phyloP scores from a whole-genome alignment of 1,140 invertebrate genomes.

The Cydia fagiglandana region DNA sequence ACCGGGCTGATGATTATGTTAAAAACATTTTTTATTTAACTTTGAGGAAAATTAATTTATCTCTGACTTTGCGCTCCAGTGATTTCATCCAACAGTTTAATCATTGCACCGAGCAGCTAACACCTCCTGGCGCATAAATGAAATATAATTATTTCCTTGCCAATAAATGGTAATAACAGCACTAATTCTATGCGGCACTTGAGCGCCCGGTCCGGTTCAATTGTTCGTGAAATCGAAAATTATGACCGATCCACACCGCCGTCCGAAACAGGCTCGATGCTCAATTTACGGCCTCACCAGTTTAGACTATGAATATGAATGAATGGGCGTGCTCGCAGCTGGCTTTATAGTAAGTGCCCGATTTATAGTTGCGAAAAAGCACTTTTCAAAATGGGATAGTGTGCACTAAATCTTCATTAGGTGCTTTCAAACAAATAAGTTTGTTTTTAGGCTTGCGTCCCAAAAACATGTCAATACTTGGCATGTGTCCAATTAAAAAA shows the following conservation, averaged over 20 bases:
- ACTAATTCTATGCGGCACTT: conserved; percentile 32
- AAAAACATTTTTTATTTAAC: too few relatives aligned
- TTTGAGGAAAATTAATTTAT: neutral
- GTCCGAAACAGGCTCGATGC: conserved; percentile 45
- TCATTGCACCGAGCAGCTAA: neutral
- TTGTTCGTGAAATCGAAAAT: conserved; percentile 73
- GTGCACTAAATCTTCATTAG: neutral
- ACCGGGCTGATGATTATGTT: too few relatives aligned
- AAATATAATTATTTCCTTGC: conserved; percentile 14
- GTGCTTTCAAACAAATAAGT: neutral
- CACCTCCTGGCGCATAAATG: neutral
- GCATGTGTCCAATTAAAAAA: too few relatives aligned
- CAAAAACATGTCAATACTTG: too few relatives aligned
- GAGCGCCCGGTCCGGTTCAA: conserved; percentile 51
- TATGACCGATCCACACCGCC: conserved; percentile 55
- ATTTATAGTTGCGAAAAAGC: conserved; percentile 30
- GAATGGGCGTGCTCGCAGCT: conserved; percentile 28
- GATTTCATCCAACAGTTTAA: too few relatives aligned
- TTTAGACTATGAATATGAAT: conserved; percentile 50
- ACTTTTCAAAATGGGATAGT: neutral
- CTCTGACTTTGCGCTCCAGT: neutral
- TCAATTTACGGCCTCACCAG: conserved; percentile 53
- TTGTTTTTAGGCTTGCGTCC: too few relatives aligned
- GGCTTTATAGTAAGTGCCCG: conserved; percentile 22
- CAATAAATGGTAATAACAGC: conserved; percentile 30